These are phyloP conservation scores for Hemiprocne comata DNA, from an alignment of 2,113 vertebrate species.

Conservation along the genomic window DNA sequence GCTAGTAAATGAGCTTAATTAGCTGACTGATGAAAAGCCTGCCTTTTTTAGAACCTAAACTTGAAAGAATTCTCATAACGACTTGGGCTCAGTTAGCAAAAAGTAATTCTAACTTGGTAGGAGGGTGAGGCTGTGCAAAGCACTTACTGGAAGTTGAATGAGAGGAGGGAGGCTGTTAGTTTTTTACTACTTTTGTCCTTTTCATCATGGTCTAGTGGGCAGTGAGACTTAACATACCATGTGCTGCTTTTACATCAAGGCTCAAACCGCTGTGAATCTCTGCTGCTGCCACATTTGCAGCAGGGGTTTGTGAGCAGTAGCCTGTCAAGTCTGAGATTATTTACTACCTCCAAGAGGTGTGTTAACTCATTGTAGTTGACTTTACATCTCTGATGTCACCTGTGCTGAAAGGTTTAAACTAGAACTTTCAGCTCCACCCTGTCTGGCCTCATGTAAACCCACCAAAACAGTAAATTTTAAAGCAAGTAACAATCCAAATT, in stretches of 20 bases:
- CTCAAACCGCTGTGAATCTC: neutral
- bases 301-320: neutral
- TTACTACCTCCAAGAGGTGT: neutral
- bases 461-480: neutral
- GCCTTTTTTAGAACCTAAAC: neutral
- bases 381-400: neutral
- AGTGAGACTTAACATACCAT: fast-evolving
- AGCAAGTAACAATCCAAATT: neutral
- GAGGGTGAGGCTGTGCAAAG: no score
- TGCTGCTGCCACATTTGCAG: neutral
- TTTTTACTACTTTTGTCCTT: neutral
- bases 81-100: neutral
- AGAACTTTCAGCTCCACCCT: neutral
- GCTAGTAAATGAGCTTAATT: neutral
- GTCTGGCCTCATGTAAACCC: neutral
- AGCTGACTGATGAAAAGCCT: neutral
- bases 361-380: neutral
- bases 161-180: fast-evolving
- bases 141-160: neutral
- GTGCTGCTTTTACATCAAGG: neutral
- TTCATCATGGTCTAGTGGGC: fast-evolving
- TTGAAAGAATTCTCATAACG: neutral
- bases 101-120: neutral
- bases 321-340: neutral
- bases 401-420: neutral